Evolutionary conservation across 2,113 vertebrate genomes (phyloP), one percentile per base, ranked within the genome.

Genomic region (Pelvicachromis taeniatus): DNA sequence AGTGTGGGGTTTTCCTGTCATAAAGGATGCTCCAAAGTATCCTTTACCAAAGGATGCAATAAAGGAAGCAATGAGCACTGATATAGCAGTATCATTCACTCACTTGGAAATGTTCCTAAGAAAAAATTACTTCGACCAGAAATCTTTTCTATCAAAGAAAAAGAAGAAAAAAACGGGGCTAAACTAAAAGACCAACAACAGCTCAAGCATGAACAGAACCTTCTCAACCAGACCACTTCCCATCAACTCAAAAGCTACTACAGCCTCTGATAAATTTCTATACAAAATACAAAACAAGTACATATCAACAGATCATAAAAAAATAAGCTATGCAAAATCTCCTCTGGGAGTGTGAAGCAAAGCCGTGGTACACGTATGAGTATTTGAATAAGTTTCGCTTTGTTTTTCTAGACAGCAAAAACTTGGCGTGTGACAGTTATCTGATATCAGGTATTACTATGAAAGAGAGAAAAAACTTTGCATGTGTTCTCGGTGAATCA

Each of bases 401-500:
- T 31, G 40, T 52, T 75, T 50, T 52, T 50, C 26, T 75, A 75
- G 26, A n/a, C 10, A 33, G 17, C 17, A 13, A 75, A 75, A 75
- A 33, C 17, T n/a, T 75, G 26, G 26, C 6, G 0, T 55, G 33
- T 38, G 23, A 82, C 54, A 21, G 31, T 83, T 38, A 63, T 78
- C 82, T 77, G 19, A 68, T 40, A 29, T 42, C 16, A 33, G 61
- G 13, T 26, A 26, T 81, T 68, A 9, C n/a, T 31, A 56, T 73
- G 38, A 42, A 38, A 83, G 42, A 52, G 48, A 48, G 38, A 82
- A 56, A 56, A 19, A 83, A 61, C 63, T 78, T 81, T 77, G 38
- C 75, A 48, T 75, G 40, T 53, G 19, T 77, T 84, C 75, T 52
- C 53, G 77, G 82, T 88, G 56, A 83, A 80, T 82, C 77, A 82